Evolutionary conservation across 1,140 invertebrate species (phyloP).

Genomic region (Leptinotarsa lineolata): DNA sequence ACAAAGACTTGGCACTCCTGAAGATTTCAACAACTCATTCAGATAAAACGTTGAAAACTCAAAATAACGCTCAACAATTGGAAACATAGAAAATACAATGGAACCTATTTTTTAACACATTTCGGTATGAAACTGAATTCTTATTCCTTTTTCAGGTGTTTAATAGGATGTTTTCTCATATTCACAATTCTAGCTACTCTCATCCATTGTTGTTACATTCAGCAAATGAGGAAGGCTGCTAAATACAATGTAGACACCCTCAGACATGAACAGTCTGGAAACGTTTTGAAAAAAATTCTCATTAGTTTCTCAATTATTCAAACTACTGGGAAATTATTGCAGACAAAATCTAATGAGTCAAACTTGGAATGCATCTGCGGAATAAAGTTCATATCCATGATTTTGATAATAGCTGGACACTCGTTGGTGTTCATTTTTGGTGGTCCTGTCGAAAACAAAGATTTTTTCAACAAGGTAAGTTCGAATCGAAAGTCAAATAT

Average conservation of each 20-base stretch:
- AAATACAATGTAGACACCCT: constrained; percentile 32
- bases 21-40: too few species aligned
- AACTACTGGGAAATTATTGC: constrained; percentile 65
- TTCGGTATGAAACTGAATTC: too few species aligned
- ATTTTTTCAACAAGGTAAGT: constrained; percentile 67
- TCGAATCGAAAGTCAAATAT: constrained; percentile 25
- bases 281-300: constrained; percentile 56
- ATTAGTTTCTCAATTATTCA: constrained; percentile 64
- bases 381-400: constrained; percentile 68
- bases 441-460: constrained; percentile 66
- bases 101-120: too few species aligned
- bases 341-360: constrained; percentile 63
- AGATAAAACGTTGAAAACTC: too few species aligned
- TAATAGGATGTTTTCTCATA: constrained; percentile 48
- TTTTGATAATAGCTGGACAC: constrained; percentile 67
- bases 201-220: constrained; percentile 38
- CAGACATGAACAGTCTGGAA: constrained; percentile 23
- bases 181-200: constrained; percentile 40
- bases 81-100: too few species aligned
- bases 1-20: too few species aligned
- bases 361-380: constrained; percentile 69
- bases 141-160: constrained; percentile 32
- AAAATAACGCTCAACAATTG: too few species aligned
- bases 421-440: constrained; percentile 66
- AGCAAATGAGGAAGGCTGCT: constrained; percentile 27